Base-by-base conservation (phyloP, 2,888 invertebrate species). In the Heliconius erato region DNA sequence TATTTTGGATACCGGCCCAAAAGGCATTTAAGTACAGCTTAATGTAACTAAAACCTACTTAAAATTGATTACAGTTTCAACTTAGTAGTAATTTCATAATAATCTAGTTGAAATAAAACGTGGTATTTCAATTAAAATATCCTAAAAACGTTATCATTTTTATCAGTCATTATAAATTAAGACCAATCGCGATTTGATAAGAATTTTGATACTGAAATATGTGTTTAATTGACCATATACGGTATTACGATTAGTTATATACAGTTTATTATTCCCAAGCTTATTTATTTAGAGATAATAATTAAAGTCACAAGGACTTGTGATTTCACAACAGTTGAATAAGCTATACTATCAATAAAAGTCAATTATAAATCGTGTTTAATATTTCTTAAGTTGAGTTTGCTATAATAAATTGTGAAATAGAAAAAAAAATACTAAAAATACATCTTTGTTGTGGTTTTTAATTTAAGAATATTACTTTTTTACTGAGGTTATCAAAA, bases 101-200 rank as follows among this genome's bases (percentile, higher is more conserved):
- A 54, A 16, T 16, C 26, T 26, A 26, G 44, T 72, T 72, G 44
- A 44, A 40, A 44, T 44, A 44, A n/a, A 6, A 26, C 44, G 44
- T 71, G 16, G n/a, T n/a, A 40, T 40, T 16, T 76, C 4, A 76
- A 76, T 76, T 63, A 76, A 76, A 59, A 63, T 63, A 16, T 4
- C 9, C 6, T n/a, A 76, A 35, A n/a, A 76, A 59, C 32, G n/a
- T 59, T 59, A 35, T 63, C 12, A 63, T n/a, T 76, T 63, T n/a
- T 76, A 63, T 76, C 59, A 49, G 49, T 54, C 49, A 23, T 23
- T 23, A 74, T 59, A 54, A 54, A 32, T 74, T 74, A 74, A 74
- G 23, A 32, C 28, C 28, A 32, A 59, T 54, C n/a, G 35, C n/a
- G 23, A n/a, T 76, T 59, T 16, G 32, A 63, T 63, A 35, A 63